Percentiles rank a stretch among this genome's conserved stretches.
Evolutionary conservation across 1,140 invertebrate genomes (phyloP).

Genomic region (Bombus picipes): DNA sequence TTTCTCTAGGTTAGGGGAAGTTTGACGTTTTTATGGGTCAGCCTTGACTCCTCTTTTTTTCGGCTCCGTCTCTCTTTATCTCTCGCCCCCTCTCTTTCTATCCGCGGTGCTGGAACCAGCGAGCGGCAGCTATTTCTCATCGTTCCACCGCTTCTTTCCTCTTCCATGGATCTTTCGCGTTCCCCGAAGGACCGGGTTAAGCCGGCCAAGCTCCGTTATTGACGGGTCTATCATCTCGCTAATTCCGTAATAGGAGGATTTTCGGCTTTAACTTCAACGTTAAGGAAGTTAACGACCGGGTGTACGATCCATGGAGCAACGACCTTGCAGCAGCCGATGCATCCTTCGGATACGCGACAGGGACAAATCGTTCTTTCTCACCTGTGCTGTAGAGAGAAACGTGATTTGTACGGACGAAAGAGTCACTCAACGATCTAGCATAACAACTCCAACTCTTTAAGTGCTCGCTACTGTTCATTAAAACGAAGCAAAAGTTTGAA

Average conservation of each 20-base stretch:
- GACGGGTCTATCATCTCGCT: constrained; percentile 81
- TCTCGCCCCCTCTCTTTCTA: constrained; percentile 37
- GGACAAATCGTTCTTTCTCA: constrained; percentile 19
- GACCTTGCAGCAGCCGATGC: constrained; percentile 60
- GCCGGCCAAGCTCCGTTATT: constrained; percentile 69
- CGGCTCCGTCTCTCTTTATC: constrained; percentile 55
- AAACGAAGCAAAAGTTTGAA: too few species aligned
- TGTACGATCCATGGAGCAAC: constrained; percentile 54
- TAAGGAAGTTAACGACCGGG: constrained; percentile 74
- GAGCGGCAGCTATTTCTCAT: constrained; percentile 30
- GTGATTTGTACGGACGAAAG: constrained; percentile 3
- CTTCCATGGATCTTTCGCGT: constrained; percentile 49
- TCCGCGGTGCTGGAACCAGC: not conserved
- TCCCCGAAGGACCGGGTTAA: constrained; percentile 72
- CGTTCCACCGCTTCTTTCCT: constrained; percentile 55
- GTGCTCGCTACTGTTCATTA: too few species aligned
- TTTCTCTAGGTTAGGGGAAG: constrained; percentile 83
- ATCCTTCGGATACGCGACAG: constrained; percentile 33
- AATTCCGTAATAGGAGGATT: constrained; percentile 80
- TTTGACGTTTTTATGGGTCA: constrained; percentile 83
- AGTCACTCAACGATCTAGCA: too few species aligned
- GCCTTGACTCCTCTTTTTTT: constrained; percentile 74
- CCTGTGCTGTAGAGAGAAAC: not conserved
- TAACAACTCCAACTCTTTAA: too few species aligned
- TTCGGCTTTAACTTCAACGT: constrained; percentile 73